Evolutionary conservation across 53 echinoderm and acorn worm genomes (phyloP), one percentile per base, ranked within the genome.

Genomic region (Paracentrotus lividus): DNA sequence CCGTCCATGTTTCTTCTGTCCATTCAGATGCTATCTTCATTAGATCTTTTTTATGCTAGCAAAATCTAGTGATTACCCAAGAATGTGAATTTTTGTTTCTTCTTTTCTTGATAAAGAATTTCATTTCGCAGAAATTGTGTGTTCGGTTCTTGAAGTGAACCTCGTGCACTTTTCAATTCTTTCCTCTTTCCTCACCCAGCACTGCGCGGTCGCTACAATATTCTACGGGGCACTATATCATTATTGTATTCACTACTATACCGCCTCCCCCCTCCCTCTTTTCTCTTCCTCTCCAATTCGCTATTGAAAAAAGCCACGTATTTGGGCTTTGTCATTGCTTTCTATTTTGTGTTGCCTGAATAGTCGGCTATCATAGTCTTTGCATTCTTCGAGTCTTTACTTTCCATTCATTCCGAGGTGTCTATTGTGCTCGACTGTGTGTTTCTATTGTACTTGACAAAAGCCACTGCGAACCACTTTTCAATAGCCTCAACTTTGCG

Each of bases 401-500:
- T 42, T 45, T 24, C 90, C 33, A 64, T 90, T 90, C 64, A 90
- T 45, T 9, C 21, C 42, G 23, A 42, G 90, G 42, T n/a, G 42
- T 42, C 23, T 23, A 64, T 90, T 90, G 90, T 90, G 13, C 66
- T 42, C 12, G 64, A 32, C 24, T 65, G 61, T 90, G 90, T 90
- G 90, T 90, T 90, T 21, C 90, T 18, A 90, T 90, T 90, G 90
- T 90, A 45, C 66, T 15, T 24, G 49, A 90, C 90, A 90, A 90
- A 90, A 66, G 90, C 29, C 67, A 43, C 66, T 66, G 90, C 61
- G 26, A 90, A 90, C 72, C 91, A 66, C 69, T 91, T 72, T 91
- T 91, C 76, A 91, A 91, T 91, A 91, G 91, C 91, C 56, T 38
- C 91, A 91, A 91, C 91, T 91, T 91, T 54, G 91, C 76, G 32